A percentile compares a stretch with the other conserved stretches of the same genome.
phyloP scores from a whole-genome alignment of 2,888 invertebrate genomes.

The Drosophila parthenogenetica region DNA sequence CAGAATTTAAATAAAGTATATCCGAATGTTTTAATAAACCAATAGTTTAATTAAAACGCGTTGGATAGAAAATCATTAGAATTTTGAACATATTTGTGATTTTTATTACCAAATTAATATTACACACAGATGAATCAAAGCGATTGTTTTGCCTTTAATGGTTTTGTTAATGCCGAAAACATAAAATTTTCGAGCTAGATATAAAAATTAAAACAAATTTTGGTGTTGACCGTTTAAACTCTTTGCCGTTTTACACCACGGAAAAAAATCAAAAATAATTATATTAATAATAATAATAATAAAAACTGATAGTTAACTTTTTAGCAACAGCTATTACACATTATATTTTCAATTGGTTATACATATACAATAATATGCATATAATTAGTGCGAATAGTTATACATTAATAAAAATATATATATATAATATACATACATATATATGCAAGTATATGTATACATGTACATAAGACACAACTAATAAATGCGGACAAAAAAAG shows the following conservation, averaged over 20 bases:
- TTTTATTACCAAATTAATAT: conserved; percentile 64
- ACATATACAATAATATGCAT: conserved; percentile 68
- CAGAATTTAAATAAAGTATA: too few relatives aligned
- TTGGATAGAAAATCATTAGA: background rate
- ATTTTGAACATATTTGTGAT: conserved; percentile 30
- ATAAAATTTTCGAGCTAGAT: conserved; percentile 12
- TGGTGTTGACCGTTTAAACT: conserved; percentile 5
- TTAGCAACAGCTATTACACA: conserved; percentile 78
- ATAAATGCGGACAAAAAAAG: conserved; percentile 45
- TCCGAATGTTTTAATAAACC: too few relatives aligned
- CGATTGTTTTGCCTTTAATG: conserved; percentile 24
- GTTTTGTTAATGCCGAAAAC: conserved; percentile 21
- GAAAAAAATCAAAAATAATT: conserved; percentile 29
- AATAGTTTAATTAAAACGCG: too few relatives aligned
- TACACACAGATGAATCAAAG: conserved; percentile 65
- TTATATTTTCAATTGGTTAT: conserved; percentile 74
- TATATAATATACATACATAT: conserved; percentile 39
- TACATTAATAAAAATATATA: conserved; percentile 64
- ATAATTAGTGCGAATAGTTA: conserved; percentile 71
- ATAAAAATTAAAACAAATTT: background rate
- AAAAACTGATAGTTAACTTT: conserved; percentile 61
- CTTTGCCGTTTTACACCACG: conserved; percentile 5
- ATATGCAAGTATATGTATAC: conserved; percentile 44
- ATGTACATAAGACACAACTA: conserved; percentile 47
- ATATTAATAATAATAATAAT: conserved; percentile 24